Conservation (phyloP, 2,113 vertebrate genomes). For the Vimba vimba region DNA sequence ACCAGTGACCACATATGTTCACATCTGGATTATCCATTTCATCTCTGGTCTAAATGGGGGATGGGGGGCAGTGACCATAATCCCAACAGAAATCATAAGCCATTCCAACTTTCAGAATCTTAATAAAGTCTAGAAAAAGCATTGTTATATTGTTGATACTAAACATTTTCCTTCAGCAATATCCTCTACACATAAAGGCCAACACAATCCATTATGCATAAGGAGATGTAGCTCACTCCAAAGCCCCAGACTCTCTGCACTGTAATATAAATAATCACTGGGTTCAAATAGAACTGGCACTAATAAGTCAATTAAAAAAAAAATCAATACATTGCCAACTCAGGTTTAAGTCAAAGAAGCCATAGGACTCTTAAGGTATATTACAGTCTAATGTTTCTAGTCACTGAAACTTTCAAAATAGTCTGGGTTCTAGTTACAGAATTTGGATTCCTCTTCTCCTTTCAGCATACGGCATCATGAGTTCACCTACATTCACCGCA, state of each 20-base stretch:
- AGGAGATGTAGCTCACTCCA: not conserved
- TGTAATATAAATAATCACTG: slow-evolving; percentile 40
- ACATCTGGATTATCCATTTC: slow-evolving; percentile 67
- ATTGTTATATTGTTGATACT: not conserved
- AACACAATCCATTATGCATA: slow-evolving; percentile 17
- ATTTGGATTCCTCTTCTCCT: not conserved
- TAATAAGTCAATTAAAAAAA: slow-evolving; percentile 52
- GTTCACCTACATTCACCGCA: not conserved
- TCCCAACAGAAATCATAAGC: slow-evolving; percentile 33
- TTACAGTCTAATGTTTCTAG: not conserved
- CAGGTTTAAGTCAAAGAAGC: not conserved
- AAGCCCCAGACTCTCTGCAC: not conserved
- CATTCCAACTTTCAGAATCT: not conserved
- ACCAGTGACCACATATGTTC: slow-evolving; percentile 71
- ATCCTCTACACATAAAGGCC: not conserved
- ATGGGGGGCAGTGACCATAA: slow-evolving; percentile 52
- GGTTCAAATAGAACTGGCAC: slow-evolving; percentile 13
- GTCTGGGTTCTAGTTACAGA: not conserved
- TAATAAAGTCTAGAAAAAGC: not conserved
- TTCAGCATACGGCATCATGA: not conserved
- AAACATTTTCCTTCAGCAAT: not conserved
- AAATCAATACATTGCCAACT: slow-evolving; percentile 28
- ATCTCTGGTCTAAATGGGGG: slow-evolving; percentile 71
- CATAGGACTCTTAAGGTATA: not conserved
- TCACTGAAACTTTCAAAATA: not conserved